A percentile compares a stretch with the other conserved stretches of the same genome.
These are phyloP conservation scores for Brachyistius frenatus DNA, from an alignment of 2,113 vertebrate species.

Conservation along the genomic window DNA sequence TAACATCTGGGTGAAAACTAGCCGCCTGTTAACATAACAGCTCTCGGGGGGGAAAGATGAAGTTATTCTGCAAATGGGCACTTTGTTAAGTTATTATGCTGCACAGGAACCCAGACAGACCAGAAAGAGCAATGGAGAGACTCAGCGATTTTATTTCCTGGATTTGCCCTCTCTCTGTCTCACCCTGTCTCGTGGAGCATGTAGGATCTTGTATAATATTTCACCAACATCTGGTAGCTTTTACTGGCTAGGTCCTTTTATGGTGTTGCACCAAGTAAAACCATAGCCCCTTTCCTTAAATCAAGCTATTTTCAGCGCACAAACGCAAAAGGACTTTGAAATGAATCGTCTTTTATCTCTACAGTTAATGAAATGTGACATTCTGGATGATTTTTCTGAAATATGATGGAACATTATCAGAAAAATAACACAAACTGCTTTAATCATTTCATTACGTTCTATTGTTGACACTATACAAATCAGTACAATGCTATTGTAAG, in stretches of 20 bases:
- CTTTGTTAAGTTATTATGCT: conserved; percentile 65
- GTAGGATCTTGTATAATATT: conserved; percentile 76
- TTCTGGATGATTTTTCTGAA: conserved; percentile 10
- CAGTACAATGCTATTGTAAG: conserved; percentile 1
- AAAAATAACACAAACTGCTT: not conserved
- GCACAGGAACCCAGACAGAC: conserved; percentile 64
- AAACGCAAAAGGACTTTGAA: conserved; percentile 19
- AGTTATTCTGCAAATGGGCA: conserved; percentile 64
- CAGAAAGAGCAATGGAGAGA: conserved; percentile 52
- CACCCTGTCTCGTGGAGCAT: conserved; percentile 58
- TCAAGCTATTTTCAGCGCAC: conserved; percentile 39
- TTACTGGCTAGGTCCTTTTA: conserved; percentile 73
- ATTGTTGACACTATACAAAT: conserved; percentile 21
- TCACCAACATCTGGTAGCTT: conserved; percentile 80
- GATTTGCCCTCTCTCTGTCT: conserved; percentile 66
- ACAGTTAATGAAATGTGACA: conserved; percentile 22
- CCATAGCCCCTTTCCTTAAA: conserved; percentile 35
- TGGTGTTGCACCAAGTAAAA: conserved; percentile 62
- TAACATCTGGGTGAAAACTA: conserved; percentile 68
- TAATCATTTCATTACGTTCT: conserved; percentile 15
- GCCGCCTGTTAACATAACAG: conserved; percentile 49
- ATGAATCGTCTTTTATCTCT: conserved; percentile 12
- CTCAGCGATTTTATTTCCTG: conserved; percentile 73
- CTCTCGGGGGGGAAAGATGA: conserved; percentile 50
- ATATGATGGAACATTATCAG: not conserved